Evolutionary conservation across 2,113 vertebrate species (phyloP).

Genomic region (Acinonyx jubatus): DNA sequence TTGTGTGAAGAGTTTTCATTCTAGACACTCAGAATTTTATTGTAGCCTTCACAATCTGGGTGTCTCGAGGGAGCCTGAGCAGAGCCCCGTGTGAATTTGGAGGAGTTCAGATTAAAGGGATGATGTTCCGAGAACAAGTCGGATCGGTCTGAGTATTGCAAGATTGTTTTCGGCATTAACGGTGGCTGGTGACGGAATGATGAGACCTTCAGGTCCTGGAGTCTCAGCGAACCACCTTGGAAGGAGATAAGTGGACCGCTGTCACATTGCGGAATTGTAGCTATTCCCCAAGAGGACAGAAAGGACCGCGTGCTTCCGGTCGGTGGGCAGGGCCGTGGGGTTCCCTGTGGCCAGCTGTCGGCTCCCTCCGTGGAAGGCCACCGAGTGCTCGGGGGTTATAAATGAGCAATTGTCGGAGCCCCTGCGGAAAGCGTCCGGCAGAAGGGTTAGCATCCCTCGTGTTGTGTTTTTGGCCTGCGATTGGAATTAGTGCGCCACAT

Average conservation of each 20-base stretch:
- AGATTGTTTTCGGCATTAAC: not conserved
- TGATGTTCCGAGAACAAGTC: not conserved
- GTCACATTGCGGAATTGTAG: slow-evolving; percentile 47
- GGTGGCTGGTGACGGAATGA: slow-evolving; percentile 24
- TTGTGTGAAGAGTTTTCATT: not conserved
- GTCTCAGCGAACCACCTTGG: slow-evolving; percentile 52
- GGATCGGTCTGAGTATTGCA: not conserved
- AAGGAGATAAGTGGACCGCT: slow-evolving; percentile 60
- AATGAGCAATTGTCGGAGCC: slow-evolving; percentile 46
- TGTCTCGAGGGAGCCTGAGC: not conserved
- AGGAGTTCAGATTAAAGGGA: not conserved
- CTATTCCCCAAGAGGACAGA: slow-evolving; percentile 67
- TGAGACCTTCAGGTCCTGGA: slow-evolving; percentile 46
- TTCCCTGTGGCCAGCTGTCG: slow-evolving; percentile 69
- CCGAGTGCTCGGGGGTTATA: slow-evolving; percentile 65
- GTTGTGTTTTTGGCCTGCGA: slow-evolving; percentile 4
- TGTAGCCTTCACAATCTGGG: not conserved
- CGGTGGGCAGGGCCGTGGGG: slow-evolving; percentile 61
- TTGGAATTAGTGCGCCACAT: not conserved
- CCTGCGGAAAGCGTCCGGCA: slow-evolving; percentile 3
- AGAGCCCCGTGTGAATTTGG: not conserved
- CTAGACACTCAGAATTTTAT: not conserved
- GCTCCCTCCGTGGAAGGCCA: slow-evolving; percentile 34
- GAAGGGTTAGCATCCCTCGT: not conserved
- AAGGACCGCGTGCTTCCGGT: slow-evolving; percentile 71